These are phyloP conservation scores for Pelosia muscerda DNA, from an alignment of 2,888 invertebrate genomes.

Conservation along the genomic window DNA sequence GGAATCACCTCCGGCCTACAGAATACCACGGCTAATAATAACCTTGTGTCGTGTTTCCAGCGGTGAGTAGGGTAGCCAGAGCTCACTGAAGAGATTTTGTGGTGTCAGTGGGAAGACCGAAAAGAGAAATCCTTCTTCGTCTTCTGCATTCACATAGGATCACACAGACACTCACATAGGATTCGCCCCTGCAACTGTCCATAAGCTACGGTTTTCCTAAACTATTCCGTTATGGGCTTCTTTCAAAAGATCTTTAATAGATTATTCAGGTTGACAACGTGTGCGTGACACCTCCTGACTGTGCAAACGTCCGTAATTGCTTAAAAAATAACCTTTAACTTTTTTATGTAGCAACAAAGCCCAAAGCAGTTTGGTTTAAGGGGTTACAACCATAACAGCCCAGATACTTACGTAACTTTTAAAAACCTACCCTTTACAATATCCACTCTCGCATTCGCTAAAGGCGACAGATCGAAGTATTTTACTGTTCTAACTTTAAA, in stretches of 20 bases:
- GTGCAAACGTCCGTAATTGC: not conserved
- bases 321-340: not conserved
- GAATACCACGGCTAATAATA: too few relatives aligned
- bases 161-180: too few relatives aligned
- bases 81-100: too few relatives aligned
- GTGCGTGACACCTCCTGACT: not conserved
- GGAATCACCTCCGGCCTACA: too few relatives aligned
- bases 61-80: too few relatives aligned
- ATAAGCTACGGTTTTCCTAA: too few relatives aligned
- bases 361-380: not conserved
- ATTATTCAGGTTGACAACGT: not conserved
- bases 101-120: too few relatives aligned
- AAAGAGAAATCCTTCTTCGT: too few relatives aligned
- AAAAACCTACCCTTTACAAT: constrained; percentile 9
- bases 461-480: constrained; percentile 41
- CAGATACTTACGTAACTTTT: constrained; percentile 7
- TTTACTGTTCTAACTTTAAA: constrained; percentile 57
- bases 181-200: too few relatives aligned
- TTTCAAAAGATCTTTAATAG: not conserved
- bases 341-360: not conserved
- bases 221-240: not conserved
- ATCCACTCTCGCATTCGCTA: constrained; percentile 12
- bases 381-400: not conserved
- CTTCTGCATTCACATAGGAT: too few relatives aligned
- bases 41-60: too few relatives aligned